These are phyloP conservation scores for Melanostoma scalare DNA, from an alignment of 2,888 invertebrate genomes.

Conservation along the genomic window DNA sequence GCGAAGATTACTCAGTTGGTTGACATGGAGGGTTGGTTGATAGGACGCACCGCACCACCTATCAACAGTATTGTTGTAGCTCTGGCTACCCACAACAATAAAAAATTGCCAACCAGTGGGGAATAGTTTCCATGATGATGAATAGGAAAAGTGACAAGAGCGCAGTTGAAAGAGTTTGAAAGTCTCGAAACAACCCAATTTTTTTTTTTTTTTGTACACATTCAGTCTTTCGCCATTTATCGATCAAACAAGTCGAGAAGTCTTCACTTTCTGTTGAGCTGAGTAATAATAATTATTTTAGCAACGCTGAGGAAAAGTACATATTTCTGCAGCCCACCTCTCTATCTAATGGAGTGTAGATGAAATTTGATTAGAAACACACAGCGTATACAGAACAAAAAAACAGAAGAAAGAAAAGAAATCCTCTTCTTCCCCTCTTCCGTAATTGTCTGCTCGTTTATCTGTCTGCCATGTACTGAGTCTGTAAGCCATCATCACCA, in stretches of 20 bases:
- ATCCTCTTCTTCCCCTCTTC: conserved; percentile 5
- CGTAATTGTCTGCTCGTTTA: conserved; percentile 6
- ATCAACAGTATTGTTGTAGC: too few relatives aligned
- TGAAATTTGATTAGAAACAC: conserved; percentile 66
- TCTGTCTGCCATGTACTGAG: conserved; percentile 22
- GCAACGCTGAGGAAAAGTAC: conserved; percentile 33
- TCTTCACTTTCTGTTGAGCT: conserved; percentile 50
- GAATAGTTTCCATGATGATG: conserved; percentile 33
- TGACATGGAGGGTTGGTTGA: conserved; percentile 48
- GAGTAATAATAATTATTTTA: conserved; percentile 47
- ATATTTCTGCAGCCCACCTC: conserved; percentile 10
- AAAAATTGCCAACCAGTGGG: conserved; percentile 21
- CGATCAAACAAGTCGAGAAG: conserved; percentile 70
- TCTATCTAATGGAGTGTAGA: conserved; percentile 64
- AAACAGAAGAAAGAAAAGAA: neutral
- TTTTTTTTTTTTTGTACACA: conserved; percentile 32
- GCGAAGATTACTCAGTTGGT: conserved; percentile 48
- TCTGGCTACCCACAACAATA: conserved; percentile 11
- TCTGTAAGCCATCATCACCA: conserved; percentile 19
- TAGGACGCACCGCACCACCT: conserved; percentile 29
- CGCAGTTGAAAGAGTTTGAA: conserved; percentile 38
- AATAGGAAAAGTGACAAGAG: conserved; percentile 40
- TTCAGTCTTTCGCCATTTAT: conserved; percentile 69
- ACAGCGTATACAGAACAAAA: conserved; percentile 34
- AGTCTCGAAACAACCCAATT: conserved; percentile 65